Percentiles rank a stretch among this genome's conserved stretches.
Evolutionary conservation across 2,113 vertebrate species (phyloP).

Genomic region (Phalacrocorax pelagicus): DNA sequence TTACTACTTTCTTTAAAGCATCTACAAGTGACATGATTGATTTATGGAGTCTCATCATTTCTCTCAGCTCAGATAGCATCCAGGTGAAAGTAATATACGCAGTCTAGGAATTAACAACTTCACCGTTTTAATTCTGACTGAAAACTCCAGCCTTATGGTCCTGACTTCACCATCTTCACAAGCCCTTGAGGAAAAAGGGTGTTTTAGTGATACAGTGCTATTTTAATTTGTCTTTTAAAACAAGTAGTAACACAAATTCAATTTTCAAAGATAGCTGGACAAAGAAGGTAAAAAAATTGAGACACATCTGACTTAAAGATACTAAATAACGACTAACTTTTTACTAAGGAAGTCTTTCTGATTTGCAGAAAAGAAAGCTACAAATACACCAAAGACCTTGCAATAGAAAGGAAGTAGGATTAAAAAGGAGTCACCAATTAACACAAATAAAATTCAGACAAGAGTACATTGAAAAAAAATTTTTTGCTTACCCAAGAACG

Average conservation of each 20-base stretch:
- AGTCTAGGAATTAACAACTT: not conserved
- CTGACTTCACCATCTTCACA: not conserved
- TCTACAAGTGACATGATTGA: not conserved
- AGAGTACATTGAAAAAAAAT: fast-evolving
- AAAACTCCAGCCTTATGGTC: not conserved
- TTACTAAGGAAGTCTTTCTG: not conserved
- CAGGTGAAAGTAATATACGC: not conserved
- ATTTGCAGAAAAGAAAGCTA: not conserved
- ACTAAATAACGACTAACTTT: not conserved
- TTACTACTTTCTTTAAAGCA: not conserved
- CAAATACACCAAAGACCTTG: fast-evolving
- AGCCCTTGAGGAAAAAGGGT: not conserved
- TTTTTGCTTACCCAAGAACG: not conserved
- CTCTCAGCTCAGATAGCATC: not conserved
- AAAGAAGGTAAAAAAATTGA: fast-evolving
- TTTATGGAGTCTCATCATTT: not conserved
- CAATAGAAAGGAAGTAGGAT: not conserved
- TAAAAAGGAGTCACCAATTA: not conserved
- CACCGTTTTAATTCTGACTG: not conserved
- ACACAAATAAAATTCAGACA: not conserved
- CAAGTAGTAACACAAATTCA: not conserved
- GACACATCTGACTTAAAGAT: fast-evolving
- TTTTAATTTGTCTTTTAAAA: not conserved
- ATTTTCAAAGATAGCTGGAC: fast-evolving
- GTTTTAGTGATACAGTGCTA: fast-evolving